Conservation (phyloP, 2,797 vertebrate species). For the Crocidura indochinensis region DNA sequence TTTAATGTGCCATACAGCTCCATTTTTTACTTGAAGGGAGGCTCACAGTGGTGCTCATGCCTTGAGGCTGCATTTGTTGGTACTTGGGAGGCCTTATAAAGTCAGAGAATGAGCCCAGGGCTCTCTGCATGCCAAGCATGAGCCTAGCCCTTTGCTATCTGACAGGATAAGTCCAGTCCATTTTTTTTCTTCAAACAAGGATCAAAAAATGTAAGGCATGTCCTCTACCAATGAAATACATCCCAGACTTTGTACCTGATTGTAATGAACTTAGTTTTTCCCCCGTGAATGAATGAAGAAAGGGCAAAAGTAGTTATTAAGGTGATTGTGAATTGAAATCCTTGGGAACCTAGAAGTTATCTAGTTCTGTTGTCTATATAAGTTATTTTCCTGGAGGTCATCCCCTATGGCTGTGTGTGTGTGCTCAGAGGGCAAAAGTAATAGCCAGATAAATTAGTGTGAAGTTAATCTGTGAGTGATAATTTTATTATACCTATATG, state of each 20-base stretch:
- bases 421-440: not conserved
- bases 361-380: constrained; percentile 13
- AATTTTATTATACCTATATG: constrained; percentile 29
- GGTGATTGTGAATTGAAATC: not conserved
- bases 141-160: too few relatives aligned
- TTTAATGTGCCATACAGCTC: constrained; percentile 40
- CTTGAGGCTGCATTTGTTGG: too few relatives aligned
- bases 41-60: too few relatives aligned
- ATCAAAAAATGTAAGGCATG: too few relatives aligned
- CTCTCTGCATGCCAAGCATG: too few relatives aligned
- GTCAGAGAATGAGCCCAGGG: too few relatives aligned
- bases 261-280: constrained; percentile 17
- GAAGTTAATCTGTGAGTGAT: constrained; percentile 42
- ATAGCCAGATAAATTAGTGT: constrained; percentile 32
- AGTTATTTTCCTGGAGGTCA: not conserved
- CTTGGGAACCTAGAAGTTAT: not conserved
- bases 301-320: constrained; percentile 4
- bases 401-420: not conserved
- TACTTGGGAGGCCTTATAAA: too few relatives aligned
- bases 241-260: constrained; percentile 18
- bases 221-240: too few relatives aligned
- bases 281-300: constrained; percentile 24
- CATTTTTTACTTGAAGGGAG: too few relatives aligned
- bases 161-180: too few relatives aligned
- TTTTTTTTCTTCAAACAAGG: too few relatives aligned